phyloP scores from a whole-genome alignment of 1,140 invertebrate genomes.

The Drosophila sulfurigaster region DNA sequence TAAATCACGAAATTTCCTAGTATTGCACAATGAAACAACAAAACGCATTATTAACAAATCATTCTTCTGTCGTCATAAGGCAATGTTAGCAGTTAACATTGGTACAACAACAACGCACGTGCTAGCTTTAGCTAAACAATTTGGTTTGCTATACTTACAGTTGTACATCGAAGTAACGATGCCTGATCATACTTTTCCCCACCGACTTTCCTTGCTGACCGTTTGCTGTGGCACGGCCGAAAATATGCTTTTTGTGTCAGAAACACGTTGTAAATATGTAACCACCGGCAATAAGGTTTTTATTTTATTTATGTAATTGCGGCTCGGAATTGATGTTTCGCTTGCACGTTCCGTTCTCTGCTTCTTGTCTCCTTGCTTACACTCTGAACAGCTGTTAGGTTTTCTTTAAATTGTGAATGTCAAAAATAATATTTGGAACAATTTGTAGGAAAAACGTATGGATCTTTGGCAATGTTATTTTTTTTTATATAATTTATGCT shows the following conservation, averaged over 20 bases:
- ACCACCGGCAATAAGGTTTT: conserved; percentile 39
- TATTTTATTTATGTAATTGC: conserved; percentile 58
- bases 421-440: too few relatives aligned
- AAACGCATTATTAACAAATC: conserved; percentile 20
- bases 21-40: conserved; percentile 23
- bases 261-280: conserved; percentile 29
- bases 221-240: not conserved
- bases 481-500: conserved; percentile 56
- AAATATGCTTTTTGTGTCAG: not conserved
- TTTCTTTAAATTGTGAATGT: too few relatives aligned
- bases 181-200: conserved; percentile 73
- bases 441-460: too few relatives aligned
- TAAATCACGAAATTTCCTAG: conserved; percentile 86
- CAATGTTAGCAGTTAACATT: conserved; percentile 1
- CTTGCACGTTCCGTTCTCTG: conserved; percentile 5
- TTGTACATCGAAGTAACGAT: conserved; percentile 84
- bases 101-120: conserved; percentile 49
- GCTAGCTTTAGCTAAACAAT: not conserved
- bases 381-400: too few relatives aligned
- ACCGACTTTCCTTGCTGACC: not conserved
- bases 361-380: not conserved
- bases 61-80: conserved; percentile 6
- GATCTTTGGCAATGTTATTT: conserved; percentile 11
- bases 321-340: conserved; percentile 21
- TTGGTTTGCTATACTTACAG: conserved; percentile 75